Percentiles rank a stretch among this genome's conserved stretches.
These are phyloP conservation scores for Lypha dubia DNA, from an alignment of 2,888 invertebrate genomes.

Conservation along the genomic window DNA sequence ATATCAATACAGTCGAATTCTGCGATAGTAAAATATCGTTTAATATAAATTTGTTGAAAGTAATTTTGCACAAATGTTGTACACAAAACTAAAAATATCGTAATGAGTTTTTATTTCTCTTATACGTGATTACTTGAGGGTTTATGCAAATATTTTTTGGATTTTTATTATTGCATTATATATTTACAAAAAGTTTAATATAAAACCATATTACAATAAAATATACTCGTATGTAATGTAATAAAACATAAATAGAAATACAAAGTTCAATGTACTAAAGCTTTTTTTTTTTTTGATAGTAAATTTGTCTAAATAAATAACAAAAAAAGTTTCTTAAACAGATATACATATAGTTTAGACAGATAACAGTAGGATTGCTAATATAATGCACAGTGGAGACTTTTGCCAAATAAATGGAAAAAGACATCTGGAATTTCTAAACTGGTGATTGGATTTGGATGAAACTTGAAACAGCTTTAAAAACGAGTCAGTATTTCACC, in stretches of 20 bases:
- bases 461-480: no score
- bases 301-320: background rate
- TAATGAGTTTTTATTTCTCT: constrained; percentile 28
- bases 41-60: constrained; percentile 25
- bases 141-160: constrained; percentile 18
- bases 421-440: no score
- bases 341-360: background rate
- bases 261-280: background rate
- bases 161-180: constrained; percentile 22
- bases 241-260: constrained; percentile 18
- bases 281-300: background rate
- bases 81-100: background rate
- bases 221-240: background rate
- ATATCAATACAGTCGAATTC: background rate
- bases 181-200: constrained; percentile 7
- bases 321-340: background rate
- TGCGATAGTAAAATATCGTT: constrained; percentile 1
- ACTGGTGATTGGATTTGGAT: no score
- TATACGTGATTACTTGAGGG: constrained; percentile 47
- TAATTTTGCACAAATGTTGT: constrained; percentile 42
- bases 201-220: background rate
- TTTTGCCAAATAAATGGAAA: no score
- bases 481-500: no score
- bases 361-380: no score
- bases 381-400: no score